Evolutionary conservation across 2,797 vertebrate species (phyloP), one percentile per base, ranked within the genome.

Genomic region (Rhinophrynus dorsalis): DNA sequence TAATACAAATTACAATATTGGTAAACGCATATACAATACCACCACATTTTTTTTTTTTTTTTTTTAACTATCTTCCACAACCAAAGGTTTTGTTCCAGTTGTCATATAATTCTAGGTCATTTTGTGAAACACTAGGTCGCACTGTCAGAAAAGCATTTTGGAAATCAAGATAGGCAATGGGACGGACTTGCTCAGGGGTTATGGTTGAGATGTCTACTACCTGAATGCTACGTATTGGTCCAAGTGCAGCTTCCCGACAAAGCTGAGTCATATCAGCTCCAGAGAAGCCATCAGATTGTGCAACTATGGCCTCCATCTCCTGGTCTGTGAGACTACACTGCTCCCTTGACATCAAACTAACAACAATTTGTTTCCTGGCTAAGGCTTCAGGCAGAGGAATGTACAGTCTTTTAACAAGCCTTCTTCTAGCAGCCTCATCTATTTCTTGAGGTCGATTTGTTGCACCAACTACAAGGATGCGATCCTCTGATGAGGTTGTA

Each of bases 371-470:
- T 20, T 67, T 82, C 23, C 97, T 91, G 3, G 96, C 96, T 0
- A 89, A 74, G 0, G 88, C 87, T 65, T 93, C 96, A 0, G 97
- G 97, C 23, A 99, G 91, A 1, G 97, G 96, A 68, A 99, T 94
- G 79, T 98, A 99, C 0, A 99, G 77, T 13, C 96, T 88, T 73
- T 98, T 99, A 2, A 91, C 93, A 12, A 99, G 79, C 11, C 96
- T 90, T 50, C 97, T 91, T 0, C 97, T 88, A 7, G 96, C 97
- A 1, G 97, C 96, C 80, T 99, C 97, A 2, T 99, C 96, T 0
- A 98, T 98, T 80, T 98, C 97, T 55, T 98, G 96, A 0, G 97
- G 97, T 2, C 96, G 90, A 76, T 98, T 99, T 57, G 97, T 99
- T 62, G 97, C 96, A 11, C 96, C 97, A n/a, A 99, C 95, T 74